Conservation (phyloP, 2,888 invertebrate species). For the Anthophora plumipes region DNA sequence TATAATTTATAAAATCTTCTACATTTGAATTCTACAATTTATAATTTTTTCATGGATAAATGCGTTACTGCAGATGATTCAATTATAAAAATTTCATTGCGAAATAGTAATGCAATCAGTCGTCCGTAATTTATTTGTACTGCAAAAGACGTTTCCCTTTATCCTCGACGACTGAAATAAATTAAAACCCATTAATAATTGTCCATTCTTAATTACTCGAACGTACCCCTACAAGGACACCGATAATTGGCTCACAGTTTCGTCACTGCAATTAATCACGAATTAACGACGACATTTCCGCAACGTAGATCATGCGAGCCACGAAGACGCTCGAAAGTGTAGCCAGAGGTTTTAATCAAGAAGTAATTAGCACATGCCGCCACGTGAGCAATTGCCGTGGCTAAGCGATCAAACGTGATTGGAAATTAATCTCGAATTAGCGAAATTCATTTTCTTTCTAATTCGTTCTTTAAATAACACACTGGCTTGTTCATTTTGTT, state of each 20-base stretch:
- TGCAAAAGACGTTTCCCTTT: neutral
- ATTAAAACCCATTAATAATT: slow-evolving; percentile 17
- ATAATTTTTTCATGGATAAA: too few species aligned
- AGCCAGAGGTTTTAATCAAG: slow-evolving; percentile 51
- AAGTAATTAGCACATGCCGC: slow-evolving; percentile 47
- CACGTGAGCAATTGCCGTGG: slow-evolving; percentile 22
- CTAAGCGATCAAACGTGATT: slow-evolving; percentile 37
- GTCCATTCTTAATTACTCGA: slow-evolving; percentile 40
- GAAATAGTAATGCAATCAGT: neutral
- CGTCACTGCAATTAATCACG: slow-evolving; percentile 47
- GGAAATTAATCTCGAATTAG: slow-evolving; percentile 44
- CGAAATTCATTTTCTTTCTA: slow-evolving; percentile 29
- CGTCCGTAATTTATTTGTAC: neutral
- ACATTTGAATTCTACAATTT: too few species aligned
- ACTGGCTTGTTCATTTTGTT: neutral
- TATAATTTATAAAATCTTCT: too few species aligned
- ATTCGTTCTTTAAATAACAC: neutral
- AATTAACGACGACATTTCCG: slow-evolving; percentile 50
- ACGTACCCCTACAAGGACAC: slow-evolving; percentile 13
- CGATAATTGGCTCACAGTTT: slow-evolving; percentile 51
- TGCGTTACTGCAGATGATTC: neutral
- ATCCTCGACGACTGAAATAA: neutral
- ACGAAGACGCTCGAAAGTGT: slow-evolving; percentile 44
- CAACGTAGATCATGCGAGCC: slow-evolving; percentile 25
- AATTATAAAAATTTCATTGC: neutral